Evolutionary conservation across 2,888 invertebrate genomes (phyloP).

Genomic region (Stegana nigrithorax): DNA sequence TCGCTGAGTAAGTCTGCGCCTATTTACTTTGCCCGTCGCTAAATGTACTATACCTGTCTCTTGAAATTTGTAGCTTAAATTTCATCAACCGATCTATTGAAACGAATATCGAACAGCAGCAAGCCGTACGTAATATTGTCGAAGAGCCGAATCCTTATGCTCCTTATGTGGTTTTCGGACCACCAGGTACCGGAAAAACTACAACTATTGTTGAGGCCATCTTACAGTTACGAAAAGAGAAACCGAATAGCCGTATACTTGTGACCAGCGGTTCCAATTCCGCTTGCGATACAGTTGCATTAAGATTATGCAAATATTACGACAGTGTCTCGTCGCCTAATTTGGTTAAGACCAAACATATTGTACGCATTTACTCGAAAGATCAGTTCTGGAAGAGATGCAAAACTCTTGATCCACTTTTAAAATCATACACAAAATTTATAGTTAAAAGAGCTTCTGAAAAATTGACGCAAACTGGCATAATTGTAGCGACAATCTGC

Average conservation of each 20-base stretch:
- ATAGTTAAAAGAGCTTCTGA: slow-evolving; percentile 34
- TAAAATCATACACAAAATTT: slow-evolving; percentile 67
- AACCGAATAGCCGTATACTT: slow-evolving; percentile 70
- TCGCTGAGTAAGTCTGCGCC: neutral
- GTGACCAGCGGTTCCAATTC: slow-evolving; percentile 79
- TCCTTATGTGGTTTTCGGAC: slow-evolving; percentile 91
- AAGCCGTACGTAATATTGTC: slow-evolving; percentile 77
- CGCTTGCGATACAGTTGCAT: slow-evolving; percentile 77
- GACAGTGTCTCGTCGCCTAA: slow-evolving; percentile 27
- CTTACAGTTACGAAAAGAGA: slow-evolving; percentile 71
- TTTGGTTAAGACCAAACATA: slow-evolving; percentile 24
- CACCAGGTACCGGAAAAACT: slow-evolving; percentile 87
- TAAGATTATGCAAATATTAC: slow-evolving; percentile 65
- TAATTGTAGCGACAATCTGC: slow-evolving; percentile 75
- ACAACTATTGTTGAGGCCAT: slow-evolving; percentile 79
- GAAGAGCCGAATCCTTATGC: slow-evolving; percentile 73
- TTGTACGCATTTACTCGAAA: slow-evolving; percentile 69
- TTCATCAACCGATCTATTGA: slow-evolving; percentile 66
- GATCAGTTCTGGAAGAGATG: slow-evolving; percentile 54
- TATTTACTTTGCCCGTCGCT: no score
- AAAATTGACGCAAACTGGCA: slow-evolving; percentile 66
- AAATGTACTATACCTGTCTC: neutral
- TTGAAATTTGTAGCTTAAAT: slow-evolving; percentile 58
- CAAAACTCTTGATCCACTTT: slow-evolving; percentile 47
- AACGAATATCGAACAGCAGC: slow-evolving; percentile 73